phyloP scores from a whole-genome alignment of 2,888 invertebrate genomes.

The Drosophila parthenogenetica region DNA sequence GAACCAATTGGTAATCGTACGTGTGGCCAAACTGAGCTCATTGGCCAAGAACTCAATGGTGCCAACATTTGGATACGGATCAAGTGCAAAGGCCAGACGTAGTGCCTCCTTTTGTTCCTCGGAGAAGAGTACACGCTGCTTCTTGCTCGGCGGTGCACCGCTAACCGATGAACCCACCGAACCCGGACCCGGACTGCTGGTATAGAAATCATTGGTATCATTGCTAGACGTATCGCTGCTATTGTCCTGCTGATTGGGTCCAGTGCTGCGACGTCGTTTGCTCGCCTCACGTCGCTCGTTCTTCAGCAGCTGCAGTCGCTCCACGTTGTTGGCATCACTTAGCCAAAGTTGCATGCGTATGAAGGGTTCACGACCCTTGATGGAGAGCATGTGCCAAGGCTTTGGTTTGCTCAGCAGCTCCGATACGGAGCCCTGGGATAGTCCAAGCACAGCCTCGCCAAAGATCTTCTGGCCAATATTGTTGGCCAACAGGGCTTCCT shows the following conservation, averaged over 20 bases:
- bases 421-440: conserved; percentile 98
- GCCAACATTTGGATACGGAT: conserved; percentile 98
- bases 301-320: conserved; percentile 95
- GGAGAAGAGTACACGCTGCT: conserved; percentile 97
- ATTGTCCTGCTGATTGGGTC: conserved; percentile 93
- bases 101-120: conserved; percentile 99
- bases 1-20: conserved; percentile 99
- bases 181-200: conserved; percentile 91
- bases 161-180: conserved; percentile 85
- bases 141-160: conserved; percentile 94
- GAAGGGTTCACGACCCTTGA: conserved; percentile 98
- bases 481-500: conserved; percentile 97
- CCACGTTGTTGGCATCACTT: conserved; percentile 97
- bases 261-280: conserved; percentile 93
- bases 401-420: conserved; percentile 99
- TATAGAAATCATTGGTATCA: conserved; percentile 95
- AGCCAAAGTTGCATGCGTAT: conserved; percentile 99
- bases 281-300: conserved; percentile 96
- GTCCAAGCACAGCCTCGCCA: conserved; percentile 97
- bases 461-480: conserved; percentile 99
- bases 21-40: conserved; percentile 95
- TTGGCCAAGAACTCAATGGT: conserved; percentile 97
- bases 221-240: conserved; percentile 95
- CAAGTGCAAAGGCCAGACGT: conserved; percentile 96
- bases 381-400: conserved; percentile 99